A percentile compares a stretch with the other conserved stretches of the same genome.
Evolutionary conservation across 2,113 vertebrate genomes (phyloP).

Genomic region (Bufo bufo): DNA sequence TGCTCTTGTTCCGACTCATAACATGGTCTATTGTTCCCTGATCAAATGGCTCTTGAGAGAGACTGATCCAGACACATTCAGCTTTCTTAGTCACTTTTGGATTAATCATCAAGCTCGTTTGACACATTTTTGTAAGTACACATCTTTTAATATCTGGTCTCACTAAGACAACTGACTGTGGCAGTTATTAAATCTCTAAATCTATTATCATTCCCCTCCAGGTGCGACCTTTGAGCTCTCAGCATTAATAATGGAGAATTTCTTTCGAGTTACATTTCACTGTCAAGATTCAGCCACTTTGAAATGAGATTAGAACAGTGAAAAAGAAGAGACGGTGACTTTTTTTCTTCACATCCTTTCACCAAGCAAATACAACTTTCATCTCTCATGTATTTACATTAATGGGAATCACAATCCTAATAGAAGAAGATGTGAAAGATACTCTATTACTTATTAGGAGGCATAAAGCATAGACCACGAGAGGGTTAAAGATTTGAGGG

Average conservation of each 20-base stretch:
- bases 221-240: constrained; percentile 57
- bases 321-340: constrained; percentile 12
- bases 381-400: constrained; percentile 40
- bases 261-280: constrained; percentile 57
- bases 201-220: constrained; percentile 57
- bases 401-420: constrained; percentile 11
- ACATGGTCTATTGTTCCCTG: constrained; percentile 12
- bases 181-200: constrained; percentile 59
- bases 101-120: constrained; percentile 51
- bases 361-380: constrained; percentile 33
- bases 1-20: neutral
- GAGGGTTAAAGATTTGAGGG: neutral
- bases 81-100: constrained; percentile 39
- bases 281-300: constrained; percentile 55
- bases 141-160: constrained; percentile 58
- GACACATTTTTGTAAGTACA: constrained; percentile 58
- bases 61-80: neutral
- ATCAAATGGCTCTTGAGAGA: constrained; percentile 24
- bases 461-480: neutral
- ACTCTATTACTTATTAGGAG: neutral
- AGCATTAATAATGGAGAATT: constrained; percentile 58
- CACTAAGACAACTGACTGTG: constrained; percentile 55
- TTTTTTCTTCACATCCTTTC: constrained; percentile 16
- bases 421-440: neutral
- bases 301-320: constrained; percentile 48